A percentile compares a stretch with the other conserved stretches of the same genome.
phyloP scores from a whole-genome alignment of 2,113 vertebrate genomes.

The Nasalis larvatus region DNA sequence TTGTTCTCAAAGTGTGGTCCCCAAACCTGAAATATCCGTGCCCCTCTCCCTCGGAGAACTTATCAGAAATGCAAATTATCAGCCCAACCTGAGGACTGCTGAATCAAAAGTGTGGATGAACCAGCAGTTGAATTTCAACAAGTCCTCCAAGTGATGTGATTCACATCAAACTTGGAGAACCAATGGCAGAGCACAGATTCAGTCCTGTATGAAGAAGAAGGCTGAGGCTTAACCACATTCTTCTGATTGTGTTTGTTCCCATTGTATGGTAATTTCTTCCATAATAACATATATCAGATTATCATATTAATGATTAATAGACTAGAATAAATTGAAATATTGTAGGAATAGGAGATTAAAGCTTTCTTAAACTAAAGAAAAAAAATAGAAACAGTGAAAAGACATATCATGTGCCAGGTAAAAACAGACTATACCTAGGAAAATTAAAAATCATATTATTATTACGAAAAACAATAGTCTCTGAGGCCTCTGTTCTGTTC shows the following conservation, averaged over 20 bases:
- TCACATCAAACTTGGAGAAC: neutral
- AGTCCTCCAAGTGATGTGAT: neutral
- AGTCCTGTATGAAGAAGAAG: neutral
- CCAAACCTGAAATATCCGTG: neutral
- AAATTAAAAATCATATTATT: neutral
- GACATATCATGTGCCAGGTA: neutral
- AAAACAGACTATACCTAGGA: neutral
- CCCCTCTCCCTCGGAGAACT: neutral
- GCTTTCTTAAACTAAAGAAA: neutral
- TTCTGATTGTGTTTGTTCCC: neutral
- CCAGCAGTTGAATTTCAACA: neutral
- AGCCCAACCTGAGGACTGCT: neutral
- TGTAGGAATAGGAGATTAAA: neutral
- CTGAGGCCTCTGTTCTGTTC: no score
- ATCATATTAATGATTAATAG: neutral
- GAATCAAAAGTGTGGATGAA: neutral
- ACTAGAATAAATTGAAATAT: neutral
- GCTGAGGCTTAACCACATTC: neutral
- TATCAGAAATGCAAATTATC: neutral
- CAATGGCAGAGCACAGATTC: neutral
- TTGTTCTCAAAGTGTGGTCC: neutral
- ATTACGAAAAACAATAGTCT: neutral
- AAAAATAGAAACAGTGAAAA: neutral
- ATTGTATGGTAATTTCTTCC: neutral
- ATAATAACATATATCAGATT: neutral